Evolutionary conservation across 2,797 vertebrate species (phyloP).

Genomic region (Kryptopterus vitreolus): DNA sequence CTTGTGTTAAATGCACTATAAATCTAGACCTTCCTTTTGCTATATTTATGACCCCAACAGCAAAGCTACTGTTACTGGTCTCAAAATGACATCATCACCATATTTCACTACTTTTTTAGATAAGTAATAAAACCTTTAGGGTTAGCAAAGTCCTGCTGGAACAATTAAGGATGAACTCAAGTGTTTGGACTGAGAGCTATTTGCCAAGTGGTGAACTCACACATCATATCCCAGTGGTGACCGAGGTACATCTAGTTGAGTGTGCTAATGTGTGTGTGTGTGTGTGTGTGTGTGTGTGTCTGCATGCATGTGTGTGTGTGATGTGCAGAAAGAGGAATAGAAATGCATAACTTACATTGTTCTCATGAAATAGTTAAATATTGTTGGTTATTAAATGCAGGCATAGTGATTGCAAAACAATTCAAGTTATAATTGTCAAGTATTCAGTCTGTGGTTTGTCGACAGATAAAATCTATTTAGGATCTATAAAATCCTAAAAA

Average conservation of each 20-base stretch:
- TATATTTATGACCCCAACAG: constrained; percentile 23
- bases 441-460: neutral
- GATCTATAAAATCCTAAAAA: neutral
- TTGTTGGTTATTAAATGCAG: neutral
- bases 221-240: constrained; percentile 57
- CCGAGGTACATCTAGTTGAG: constrained; percentile 55
- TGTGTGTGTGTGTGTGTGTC: too few species aligned
- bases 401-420: neutral
- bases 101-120: constrained; percentile 54
- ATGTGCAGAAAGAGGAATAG: constrained; percentile 3
- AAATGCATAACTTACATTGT: neutral
- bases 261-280: too few species aligned
- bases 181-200: constrained; percentile 66
- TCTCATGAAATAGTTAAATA: neutral
- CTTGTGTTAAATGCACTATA: constrained; percentile 25
- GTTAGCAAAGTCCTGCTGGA: constrained; percentile 60
- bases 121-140: constrained; percentile 68
- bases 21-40: constrained; percentile 22
- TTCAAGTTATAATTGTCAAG: neutral
- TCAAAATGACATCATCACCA: constrained; percentile 54
- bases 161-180: constrained; percentile 57
- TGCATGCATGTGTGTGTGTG: too few species aligned
- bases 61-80: constrained; percentile 58
- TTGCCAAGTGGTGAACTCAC: constrained; percentile 66
- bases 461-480: neutral